phyloP scores from a whole-genome alignment of 2,113 vertebrate species.

The Pyxicephalus adspersus region DNA sequence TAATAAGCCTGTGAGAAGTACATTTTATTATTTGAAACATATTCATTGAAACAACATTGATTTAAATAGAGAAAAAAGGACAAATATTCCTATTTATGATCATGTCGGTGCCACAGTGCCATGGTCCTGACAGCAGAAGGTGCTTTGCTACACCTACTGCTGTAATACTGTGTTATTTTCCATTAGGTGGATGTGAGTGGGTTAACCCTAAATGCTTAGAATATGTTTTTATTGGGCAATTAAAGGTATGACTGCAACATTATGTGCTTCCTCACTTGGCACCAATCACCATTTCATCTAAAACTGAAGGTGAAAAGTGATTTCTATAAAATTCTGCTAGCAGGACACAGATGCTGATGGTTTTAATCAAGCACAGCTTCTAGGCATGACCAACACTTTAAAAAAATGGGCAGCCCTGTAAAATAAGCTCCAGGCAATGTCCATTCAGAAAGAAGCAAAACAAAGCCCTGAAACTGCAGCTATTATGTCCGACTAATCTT shows the following conservation, averaged over 20 bases:
- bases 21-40: too few species aligned
- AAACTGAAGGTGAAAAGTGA: slow-evolving; percentile 27
- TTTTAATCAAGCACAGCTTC: slow-evolving; percentile 33
- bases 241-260: background rate
- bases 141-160: too few species aligned
- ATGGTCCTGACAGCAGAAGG: too few species aligned
- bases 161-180: too few species aligned
- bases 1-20: too few species aligned
- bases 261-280: background rate
- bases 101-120: too few species aligned
- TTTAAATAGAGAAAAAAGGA: too few species aligned
- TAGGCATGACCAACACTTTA: slow-evolving; percentile 35
- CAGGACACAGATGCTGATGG: background rate
- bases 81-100: too few species aligned
- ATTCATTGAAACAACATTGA: too few species aligned
- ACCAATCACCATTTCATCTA: slow-evolving; percentile 3
- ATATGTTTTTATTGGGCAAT: slow-evolving; percentile 5
- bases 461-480: slow-evolving; percentile 10
- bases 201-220: background rate
- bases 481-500: slow-evolving; percentile 39
- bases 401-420: slow-evolving; percentile 28
- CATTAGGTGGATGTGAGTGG: background rate
- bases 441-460: background rate
- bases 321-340: background rate
- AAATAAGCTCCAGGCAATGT: slow-evolving; percentile 17